Evolutionary conservation across 2,113 vertebrate species (phyloP).

Genomic region (Leptocoma aspasia): DNA sequence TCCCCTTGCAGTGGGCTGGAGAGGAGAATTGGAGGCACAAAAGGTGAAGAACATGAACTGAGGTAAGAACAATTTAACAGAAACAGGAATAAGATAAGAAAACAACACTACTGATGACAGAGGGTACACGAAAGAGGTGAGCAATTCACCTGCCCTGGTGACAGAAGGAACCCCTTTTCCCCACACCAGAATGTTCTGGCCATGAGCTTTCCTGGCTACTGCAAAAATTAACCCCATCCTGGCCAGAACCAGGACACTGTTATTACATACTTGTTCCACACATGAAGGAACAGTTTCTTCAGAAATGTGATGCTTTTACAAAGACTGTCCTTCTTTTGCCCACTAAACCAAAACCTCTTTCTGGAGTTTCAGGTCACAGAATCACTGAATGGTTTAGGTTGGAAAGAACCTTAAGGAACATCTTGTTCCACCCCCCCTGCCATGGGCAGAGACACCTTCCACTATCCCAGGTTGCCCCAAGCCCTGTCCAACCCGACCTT

Average conservation of each 20-base stretch:
- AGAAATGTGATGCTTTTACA: not conserved
- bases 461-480: not conserved
- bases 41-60: not conserved
- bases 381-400: not conserved
- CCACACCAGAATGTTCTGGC: not conserved
- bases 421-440: not conserved
- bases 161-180: not conserved
- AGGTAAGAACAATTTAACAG: not conserved
- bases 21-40: not conserved
- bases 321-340: not conserved
- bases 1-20: not conserved
- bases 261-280: not conserved
- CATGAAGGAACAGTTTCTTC: not conserved
- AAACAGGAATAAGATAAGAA: not conserved
- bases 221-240: accelerated
- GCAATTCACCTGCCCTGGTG: not conserved
- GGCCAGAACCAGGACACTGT: not conserved
- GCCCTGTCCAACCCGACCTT: accelerated
- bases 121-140: not conserved
- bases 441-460: not conserved
- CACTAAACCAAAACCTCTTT: not conserved
- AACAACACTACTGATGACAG: not conserved
- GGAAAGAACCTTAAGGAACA: not conserved
- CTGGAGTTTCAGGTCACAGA: not conserved
- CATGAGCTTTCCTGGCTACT: not conserved